Percentiles rank a stretch among this genome's conserved stretches.
phyloP scores from a whole-genome alignment of 2,888 invertebrate genomes.

The Cetonia aurata region DNA sequence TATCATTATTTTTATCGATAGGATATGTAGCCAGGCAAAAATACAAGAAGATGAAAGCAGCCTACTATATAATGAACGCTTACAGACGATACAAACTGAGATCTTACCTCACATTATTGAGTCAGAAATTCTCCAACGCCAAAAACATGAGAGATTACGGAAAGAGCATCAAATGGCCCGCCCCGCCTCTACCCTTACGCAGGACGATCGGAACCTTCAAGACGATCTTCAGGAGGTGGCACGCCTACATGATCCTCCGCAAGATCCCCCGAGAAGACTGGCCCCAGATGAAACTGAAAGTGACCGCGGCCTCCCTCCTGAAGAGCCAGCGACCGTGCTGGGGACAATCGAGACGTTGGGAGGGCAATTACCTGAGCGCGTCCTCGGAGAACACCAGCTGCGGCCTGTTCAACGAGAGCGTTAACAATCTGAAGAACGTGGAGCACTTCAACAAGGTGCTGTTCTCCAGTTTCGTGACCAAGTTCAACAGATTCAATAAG shows the following conservation, averaged over 20 bases:
- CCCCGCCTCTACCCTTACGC: constrained; percentile 78
- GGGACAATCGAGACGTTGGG: constrained; percentile 85
- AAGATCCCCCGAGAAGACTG: constrained; percentile 86
- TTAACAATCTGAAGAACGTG: constrained; percentile 76
- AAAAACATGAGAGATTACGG: constrained; percentile 80
- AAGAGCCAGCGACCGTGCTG: constrained; percentile 76
- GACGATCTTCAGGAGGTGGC: constrained; percentile 83
- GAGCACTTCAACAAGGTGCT: constrained; percentile 75
- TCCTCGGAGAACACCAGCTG: constrained; percentile 77
- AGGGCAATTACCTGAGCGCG: constrained; percentile 84
- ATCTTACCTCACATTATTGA: constrained; percentile 76
- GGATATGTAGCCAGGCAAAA: constrained; percentile 73
- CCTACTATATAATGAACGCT: constrained; percentile 82
- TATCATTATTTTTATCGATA: constrained; percentile 49
- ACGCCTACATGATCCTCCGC: constrained; percentile 87
- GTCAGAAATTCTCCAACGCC: constrained; percentile 75
- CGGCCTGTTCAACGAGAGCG: constrained; percentile 75
- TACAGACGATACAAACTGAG: constrained; percentile 85
- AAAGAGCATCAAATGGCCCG: constrained; percentile 85
- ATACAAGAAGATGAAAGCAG: constrained; percentile 89
- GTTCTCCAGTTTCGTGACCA: constrained; percentile 78
- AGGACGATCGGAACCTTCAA: constrained; percentile 73
- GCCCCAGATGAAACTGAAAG: constrained; percentile 87
- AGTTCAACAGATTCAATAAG: constrained; percentile 76
- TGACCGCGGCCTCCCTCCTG: constrained; percentile 80